phyloP scores from a whole-genome alignment of 2,797 vertebrate genomes.

The Tinamus major region DNA sequence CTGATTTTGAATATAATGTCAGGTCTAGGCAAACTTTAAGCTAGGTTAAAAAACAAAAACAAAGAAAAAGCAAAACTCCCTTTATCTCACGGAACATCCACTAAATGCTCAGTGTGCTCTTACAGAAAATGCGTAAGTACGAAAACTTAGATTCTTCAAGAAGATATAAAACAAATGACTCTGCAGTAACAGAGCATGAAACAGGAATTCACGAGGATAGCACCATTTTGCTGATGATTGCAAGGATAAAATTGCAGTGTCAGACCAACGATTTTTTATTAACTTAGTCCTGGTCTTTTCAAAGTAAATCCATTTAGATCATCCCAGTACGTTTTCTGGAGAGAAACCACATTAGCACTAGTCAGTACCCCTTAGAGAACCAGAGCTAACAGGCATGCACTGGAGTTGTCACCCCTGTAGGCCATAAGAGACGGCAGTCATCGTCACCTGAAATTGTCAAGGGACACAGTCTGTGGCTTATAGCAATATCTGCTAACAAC shows the following conservation, averaged over 20 bases:
- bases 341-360: background rate
- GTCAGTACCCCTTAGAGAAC: background rate
- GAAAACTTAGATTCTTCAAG: background rate
- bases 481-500: background rate
- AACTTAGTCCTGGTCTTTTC: background rate
- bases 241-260: background rate
- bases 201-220: background rate
- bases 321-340: background rate
- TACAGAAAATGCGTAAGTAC: background rate
- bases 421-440: background rate
- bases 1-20: conserved; percentile 21
- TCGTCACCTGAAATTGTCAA: background rate
- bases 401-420: background rate
- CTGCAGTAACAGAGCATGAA: background rate
- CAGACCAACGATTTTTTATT: background rate
- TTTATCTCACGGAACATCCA: background rate
- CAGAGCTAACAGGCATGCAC: background rate
- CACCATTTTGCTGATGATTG: background rate
- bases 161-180: background rate
- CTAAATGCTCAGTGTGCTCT: background rate
- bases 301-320: background rate
- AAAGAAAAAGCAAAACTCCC: background rate
- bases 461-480: background rate
- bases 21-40: conserved; percentile 26
- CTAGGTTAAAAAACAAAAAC: background rate